Evolutionary conservation across 2,113 vertebrate species (phyloP).

Genomic region (Gadus chalcogrammus): DNA sequence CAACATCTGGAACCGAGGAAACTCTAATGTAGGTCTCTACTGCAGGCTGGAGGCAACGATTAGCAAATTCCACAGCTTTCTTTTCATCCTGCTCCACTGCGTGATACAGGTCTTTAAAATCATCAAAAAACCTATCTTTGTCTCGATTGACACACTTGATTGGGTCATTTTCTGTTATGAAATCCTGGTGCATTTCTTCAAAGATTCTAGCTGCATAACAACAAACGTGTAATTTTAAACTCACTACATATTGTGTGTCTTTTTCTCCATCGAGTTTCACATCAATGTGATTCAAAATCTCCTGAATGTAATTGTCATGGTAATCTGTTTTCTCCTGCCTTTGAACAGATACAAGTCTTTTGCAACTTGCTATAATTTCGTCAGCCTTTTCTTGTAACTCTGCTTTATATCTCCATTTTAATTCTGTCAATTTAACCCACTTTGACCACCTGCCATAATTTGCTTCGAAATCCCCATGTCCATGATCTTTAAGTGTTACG

Average conservation of each 20-base stretch:
- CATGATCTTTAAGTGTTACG: not conserved
- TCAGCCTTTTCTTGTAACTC: conserved; percentile 2
- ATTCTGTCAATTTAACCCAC: no score
- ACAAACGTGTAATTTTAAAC: conserved; percentile 63
- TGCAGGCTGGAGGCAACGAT: conserved; percentile 46
- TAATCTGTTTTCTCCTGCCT: conserved; percentile 5
- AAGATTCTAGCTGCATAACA: conserved; percentile 37
- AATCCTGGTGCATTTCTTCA: conserved; percentile 50
- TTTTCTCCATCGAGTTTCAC: not conserved
- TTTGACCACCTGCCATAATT: no score
- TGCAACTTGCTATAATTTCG: conserved; percentile 9
- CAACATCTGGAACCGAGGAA: conserved; percentile 46
- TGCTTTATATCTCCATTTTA: not conserved
- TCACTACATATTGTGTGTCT: conserved; percentile 30
- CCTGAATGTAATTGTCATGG: conserved; percentile 47
- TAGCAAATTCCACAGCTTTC: conserved; percentile 60
- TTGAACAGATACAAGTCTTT: accelerated
- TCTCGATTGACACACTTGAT: conserved; percentile 4
- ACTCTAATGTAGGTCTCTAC: conserved; percentile 34
- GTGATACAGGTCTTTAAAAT: conserved; percentile 58
- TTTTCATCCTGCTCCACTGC: conserved; percentile 58
- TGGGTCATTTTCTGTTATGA: conserved; percentile 49
- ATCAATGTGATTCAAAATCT: conserved; percentile 53
- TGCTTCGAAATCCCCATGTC: no score
- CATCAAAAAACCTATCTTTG: conserved; percentile 25